Percentiles rank a stretch among this genome's conserved stretches.
phyloP scores from a whole-genome alignment of 2,888 invertebrate genomes.

The Thera obeliscata region DNA sequence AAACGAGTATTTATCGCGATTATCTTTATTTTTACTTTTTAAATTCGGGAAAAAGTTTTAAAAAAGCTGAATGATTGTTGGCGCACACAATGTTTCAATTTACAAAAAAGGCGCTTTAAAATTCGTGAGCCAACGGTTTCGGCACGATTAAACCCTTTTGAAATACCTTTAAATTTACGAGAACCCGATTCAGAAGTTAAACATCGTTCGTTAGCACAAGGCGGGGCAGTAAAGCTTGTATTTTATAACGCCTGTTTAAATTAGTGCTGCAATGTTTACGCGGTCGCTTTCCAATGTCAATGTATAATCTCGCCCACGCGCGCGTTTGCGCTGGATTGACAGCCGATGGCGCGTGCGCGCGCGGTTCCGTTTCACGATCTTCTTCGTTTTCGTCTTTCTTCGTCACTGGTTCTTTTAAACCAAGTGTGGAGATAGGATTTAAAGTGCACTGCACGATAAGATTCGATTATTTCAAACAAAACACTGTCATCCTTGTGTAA shows the following conservation, averaged over 20 bases:
- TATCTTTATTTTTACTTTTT: neutral
- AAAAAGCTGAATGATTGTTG: neutral
- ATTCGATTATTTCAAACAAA: no score
- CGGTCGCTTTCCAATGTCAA: conserved; percentile 73
- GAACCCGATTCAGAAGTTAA: conserved; percentile 28
- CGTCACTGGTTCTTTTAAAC: no score
- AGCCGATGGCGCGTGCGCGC: conserved; percentile 51
- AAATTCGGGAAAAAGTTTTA: neutral
- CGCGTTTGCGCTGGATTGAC: conserved; percentile 66
- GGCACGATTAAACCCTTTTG: conserved; percentile 15
- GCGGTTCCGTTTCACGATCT: conserved; percentile 54
- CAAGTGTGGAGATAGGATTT: no score
- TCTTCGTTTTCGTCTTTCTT: conserved; percentile 2
- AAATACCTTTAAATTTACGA: conserved; percentile 24
- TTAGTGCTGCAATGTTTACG: conserved; percentile 58
- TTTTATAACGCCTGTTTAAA: conserved; percentile 50
- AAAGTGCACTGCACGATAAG: no score
- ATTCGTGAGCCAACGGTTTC: conserved; percentile 13
- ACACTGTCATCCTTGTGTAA: no score
- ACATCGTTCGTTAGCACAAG: conserved; percentile 23
- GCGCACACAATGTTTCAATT: neutral
- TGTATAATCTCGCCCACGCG: conserved; percentile 66
- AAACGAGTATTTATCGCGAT: no score
- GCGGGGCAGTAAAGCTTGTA: conserved; percentile 35
- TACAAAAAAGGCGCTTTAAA: conserved; percentile 5